Evolutionary conservation across 2,113 vertebrate genomes (phyloP), one percentile per base, ranked within the genome.

Genomic region (Lates calcarifer): DNA sequence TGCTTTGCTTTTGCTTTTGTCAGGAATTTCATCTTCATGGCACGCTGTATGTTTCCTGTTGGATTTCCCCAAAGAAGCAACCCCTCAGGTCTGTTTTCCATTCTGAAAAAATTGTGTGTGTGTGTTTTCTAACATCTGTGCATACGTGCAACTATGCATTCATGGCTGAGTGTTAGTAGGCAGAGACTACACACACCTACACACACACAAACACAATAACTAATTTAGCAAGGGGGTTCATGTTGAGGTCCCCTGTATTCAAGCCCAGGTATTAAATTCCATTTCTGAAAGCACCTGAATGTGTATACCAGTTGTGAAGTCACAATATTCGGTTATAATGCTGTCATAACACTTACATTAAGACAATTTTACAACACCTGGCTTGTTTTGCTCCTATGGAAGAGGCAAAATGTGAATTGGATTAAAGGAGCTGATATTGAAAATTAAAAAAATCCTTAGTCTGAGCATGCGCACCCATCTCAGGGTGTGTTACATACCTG

Each of bases 401-500:
- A 37, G 18, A 22, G 3, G n/a, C 22, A 2, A 8, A 65, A 43
- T 20, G 39, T 57, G 29, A 26, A 2, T 7, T 24, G n/a, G 6
- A 17, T 1, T 29, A 7, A 47, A 17, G 37, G 39, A 63, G 3
- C 39, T 68, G 53, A 49, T 73, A 20, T 4, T 17, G 6, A 20
- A 18, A 60, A 47, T 45, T 6, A 12, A 26, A 8, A 10, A 24
- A 33, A 45, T 56, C 11, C 18, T 33, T 11, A 18, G 4, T 47
- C 3, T 37, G 62, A 62, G 68, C 70, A 65, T 80, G 70, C 29
- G 45, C 53, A 57, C n/a, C 5, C 56, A 53, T 49, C 67, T 1
- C 71, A 65, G 57, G 62, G 67, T 84, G 85, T 87, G 85, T 77
- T 68, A 6, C 65, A 74, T 55, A 87, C 58, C 81, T 79, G 77